A percentile compares a stretch with the other conserved stretches of the same genome.
These are phyloP conservation scores for Argentina silus DNA, from an alignment of 2,797 vertebrate species.

Conservation along the genomic window DNA sequence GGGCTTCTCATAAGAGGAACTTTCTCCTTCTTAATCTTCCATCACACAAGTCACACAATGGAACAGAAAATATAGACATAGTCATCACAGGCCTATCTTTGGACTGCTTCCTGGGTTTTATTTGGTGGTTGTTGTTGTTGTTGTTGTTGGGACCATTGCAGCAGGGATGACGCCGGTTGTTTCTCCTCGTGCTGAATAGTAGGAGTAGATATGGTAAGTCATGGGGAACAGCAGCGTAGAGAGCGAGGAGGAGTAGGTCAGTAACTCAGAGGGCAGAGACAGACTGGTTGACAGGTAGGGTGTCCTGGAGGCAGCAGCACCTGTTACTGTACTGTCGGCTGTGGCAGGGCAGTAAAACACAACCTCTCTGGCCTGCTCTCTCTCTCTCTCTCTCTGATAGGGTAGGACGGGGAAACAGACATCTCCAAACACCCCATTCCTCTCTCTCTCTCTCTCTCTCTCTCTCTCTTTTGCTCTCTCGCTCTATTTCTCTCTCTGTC, in stretches of 20 bases:
- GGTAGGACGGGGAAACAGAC: too few relatives aligned
- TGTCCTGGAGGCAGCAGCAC: neutral
- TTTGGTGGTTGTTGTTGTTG: neutral
- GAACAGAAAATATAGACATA: conserved; percentile 38
- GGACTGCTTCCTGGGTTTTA: conserved; percentile 9
- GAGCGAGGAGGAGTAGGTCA: neutral
- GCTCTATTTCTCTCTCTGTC: neutral
- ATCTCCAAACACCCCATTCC: too few relatives aligned
- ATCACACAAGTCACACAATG: conserved; percentile 43
- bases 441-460: too few relatives aligned
- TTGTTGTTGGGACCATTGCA: neutral
- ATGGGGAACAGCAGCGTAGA: neutral
- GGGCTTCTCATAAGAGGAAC: conserved; percentile 33
- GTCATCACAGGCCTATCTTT: conserved; percentile 30
- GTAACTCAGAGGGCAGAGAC: neutral
- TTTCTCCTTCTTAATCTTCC: conserved; percentile 54
- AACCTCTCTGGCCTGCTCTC: conserved; percentile 37
- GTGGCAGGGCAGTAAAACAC: neutral
- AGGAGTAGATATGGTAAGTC: too few relatives aligned
- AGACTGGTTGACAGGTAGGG: too few relatives aligned
- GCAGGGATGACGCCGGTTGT: neutral
- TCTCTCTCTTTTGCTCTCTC: conserved; percentile 4
- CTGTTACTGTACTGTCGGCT: neutral
- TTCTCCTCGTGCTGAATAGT: neutral
- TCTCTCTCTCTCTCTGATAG: neutral